Percentiles rank a stretch among this genome's conserved stretches.
phyloP scores from a whole-genome alignment of 2,797 vertebrate genomes.

The Tenualosa ilisha region DNA sequence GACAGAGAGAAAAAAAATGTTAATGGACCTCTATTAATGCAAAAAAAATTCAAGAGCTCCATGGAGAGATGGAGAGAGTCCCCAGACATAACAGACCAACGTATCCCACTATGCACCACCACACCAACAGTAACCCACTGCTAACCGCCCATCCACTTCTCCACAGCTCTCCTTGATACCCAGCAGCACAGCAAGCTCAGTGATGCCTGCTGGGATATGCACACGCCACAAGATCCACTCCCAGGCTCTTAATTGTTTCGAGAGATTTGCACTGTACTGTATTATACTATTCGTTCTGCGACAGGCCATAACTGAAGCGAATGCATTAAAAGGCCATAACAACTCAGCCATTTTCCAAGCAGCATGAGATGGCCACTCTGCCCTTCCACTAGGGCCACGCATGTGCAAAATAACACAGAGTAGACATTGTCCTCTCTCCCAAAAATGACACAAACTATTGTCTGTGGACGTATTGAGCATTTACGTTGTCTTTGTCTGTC shows the following conservation, averaged over 20 bases:
- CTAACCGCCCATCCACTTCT: background rate
- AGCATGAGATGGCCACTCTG: background rate
- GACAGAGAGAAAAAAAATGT: background rate
- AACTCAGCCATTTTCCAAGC: background rate
- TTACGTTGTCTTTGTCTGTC: too few relatives aligned
- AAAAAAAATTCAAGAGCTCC: background rate
- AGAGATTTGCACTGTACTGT: too few relatives aligned
- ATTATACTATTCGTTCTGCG: background rate
- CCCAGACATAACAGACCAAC: background rate
- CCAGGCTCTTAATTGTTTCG: background rate
- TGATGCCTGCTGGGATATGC: background rate
- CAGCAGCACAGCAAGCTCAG: background rate
- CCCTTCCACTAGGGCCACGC: background rate
- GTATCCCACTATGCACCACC: background rate
- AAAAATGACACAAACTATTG: too few relatives aligned
- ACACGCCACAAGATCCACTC: background rate
- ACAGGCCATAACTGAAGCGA: background rate
- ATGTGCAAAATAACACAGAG: background rate
- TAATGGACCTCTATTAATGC: conserved; percentile 5
- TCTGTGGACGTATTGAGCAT: too few relatives aligned
- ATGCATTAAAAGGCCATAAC: background rate
- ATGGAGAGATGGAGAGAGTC: background rate
- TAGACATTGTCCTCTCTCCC: background rate
- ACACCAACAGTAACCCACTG: background rate
- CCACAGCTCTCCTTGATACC: background rate